A percentile compares a stretch with the other conserved stretches of the same genome.
phyloP scores from a whole-genome alignment of 2,888 invertebrate species.

The Nomada ferruginata region DNA sequence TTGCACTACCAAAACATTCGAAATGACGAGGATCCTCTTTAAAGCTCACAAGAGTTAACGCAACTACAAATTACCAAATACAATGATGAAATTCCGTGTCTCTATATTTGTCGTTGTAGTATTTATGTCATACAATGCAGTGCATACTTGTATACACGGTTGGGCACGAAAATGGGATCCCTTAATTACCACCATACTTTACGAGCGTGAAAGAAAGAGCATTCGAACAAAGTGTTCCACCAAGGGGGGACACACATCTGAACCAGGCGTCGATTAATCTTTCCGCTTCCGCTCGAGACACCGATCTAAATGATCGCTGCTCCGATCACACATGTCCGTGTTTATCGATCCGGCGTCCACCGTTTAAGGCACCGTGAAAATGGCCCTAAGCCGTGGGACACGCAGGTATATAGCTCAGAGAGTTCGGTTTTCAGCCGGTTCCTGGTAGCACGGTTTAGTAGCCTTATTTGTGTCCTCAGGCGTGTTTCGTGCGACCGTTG shows the following conservation, averaged over 20 bases:
- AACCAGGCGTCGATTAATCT: conserved; percentile 4
- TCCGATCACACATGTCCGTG: background rate
- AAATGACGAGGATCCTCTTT: too few species aligned
- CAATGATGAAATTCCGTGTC: too few species aligned
- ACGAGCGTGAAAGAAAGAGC: too few species aligned
- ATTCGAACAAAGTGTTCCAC: too few species aligned
- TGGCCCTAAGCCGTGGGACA: conserved; percentile 1
- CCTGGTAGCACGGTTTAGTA: conserved; percentile 52
- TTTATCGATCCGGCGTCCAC: conserved; percentile 2
- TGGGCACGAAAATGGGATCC: too few species aligned
- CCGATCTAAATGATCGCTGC: conserved; percentile 3
- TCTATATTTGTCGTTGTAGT: too few species aligned
- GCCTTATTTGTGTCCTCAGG: conserved; percentile 42
- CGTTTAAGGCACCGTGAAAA: conserved; percentile 26
- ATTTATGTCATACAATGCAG: too few species aligned
- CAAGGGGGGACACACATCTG: background rate
- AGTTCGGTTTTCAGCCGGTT: conserved; percentile 23
- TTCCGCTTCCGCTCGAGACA: background rate
- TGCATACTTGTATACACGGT: too few species aligned
- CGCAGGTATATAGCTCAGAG: conserved; percentile 1
- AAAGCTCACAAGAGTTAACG: too few species aligned
- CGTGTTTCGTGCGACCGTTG: conserved; percentile 33
- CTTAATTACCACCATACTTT: too few species aligned
- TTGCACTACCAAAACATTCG: too few species aligned
- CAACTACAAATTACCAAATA: too few species aligned